Base-by-base conservation (phyloP, 2,113 vertebrate genomes). In the Ptychochromis oligacanthus region DNA sequence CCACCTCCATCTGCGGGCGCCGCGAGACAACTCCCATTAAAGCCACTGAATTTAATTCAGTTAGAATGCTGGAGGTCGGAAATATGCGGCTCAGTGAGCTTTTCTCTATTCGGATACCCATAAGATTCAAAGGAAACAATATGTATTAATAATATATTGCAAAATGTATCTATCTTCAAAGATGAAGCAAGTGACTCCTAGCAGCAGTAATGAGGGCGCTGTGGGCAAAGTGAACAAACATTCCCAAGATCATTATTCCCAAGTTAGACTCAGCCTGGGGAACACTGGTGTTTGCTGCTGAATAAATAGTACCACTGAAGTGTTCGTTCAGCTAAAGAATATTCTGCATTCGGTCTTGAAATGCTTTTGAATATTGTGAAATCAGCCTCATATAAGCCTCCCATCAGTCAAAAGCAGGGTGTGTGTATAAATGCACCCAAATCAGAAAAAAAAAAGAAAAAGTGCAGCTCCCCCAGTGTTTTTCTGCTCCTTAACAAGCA, bases 161-260 rank as follows among this genome's bases (percentile, higher is more conserved):
- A 65, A 90, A 90, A 88, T 80, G 61, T 80, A 81, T 87, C 79
- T 78, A 62, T 89, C 81, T 89, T 93, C 81, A 87, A 87, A 90
- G 87, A 92, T 83, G 56, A 87, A 72, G 79, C 70, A 46, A 80
- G 77, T 61, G 80, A 85, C 87, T 89, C 84, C 75, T 83, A 85
- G 86, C 84, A 93, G 86, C 72, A 22, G 79, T 91, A 92, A 91
- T 85, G 87, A 92, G 87, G 84, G 54, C 14, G 86, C 88, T 90
- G 81, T 92, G 86, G 83, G 90, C 89, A 78, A 92, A 91, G 59
- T 87, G 82, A 93, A 46, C 84, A 93, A 92, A 93, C 88, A 92
- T 81, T 91, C 84, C 80, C 85, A 64, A 85, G 90, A 93, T 92
- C 78, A 89, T 92, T 93, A 93, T 89, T 92, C 88, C 87, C 81